Percentiles rank a stretch among this genome's conserved stretches.
Evolutionary conservation across 2,797 vertebrate species (phyloP).

Genomic region (Amblyopsis hoosieri): DNA sequence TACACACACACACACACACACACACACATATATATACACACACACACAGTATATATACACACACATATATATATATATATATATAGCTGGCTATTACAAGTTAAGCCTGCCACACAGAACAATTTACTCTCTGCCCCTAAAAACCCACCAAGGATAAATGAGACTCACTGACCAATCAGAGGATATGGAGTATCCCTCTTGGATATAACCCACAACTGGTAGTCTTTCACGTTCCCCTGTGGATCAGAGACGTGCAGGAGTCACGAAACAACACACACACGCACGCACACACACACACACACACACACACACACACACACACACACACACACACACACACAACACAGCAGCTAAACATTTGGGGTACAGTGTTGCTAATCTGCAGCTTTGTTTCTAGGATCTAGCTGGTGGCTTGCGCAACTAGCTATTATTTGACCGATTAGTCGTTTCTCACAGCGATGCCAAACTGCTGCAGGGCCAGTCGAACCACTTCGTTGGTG

Average conservation of each 20-base stretch:
- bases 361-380: no score
- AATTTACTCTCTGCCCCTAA: background rate
- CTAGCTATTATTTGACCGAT: background rate
- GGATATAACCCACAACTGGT: conserved; percentile 93
- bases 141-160: background rate
- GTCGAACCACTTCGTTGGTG: conserved; percentile 86
- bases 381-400: background rate
- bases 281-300: background rate
- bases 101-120: background rate
- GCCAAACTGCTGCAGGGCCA: conserved; percentile 89
- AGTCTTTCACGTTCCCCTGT: conserved; percentile 90
- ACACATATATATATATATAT: no score
- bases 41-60: no score
- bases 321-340: no score
- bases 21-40: no score
- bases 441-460: conserved; percentile 84
- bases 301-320: no score
- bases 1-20: no score
- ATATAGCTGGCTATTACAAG: no score
- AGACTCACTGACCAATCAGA: conserved; percentile 86
- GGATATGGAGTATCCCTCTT: conserved; percentile 92
- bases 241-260: conserved; percentile 19
- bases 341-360: no score
- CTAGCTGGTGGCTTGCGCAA: background rate
- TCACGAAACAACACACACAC: background rate